Percentiles rank a stretch among this genome's conserved stretches.
Evolutionary conservation across 2,797 vertebrate genomes (phyloP).

Genomic region (Manis crassicaudata): DNA sequence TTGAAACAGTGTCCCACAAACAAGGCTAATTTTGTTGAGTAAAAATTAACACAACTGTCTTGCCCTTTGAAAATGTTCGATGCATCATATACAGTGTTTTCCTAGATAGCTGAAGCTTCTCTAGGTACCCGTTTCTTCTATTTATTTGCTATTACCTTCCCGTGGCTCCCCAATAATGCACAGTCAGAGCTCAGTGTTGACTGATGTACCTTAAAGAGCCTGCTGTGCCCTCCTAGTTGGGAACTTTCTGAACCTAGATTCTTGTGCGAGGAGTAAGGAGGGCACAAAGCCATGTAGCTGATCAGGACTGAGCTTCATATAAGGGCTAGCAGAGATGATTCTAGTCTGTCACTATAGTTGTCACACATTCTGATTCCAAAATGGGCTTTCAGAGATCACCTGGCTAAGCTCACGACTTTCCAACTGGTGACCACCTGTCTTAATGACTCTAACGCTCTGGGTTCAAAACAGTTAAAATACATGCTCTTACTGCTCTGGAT

Average conservation of each 20-base stretch:
- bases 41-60: not conserved
- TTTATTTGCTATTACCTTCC: slow-evolving; percentile 25
- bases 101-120: not conserved
- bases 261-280: slow-evolving; percentile 27
- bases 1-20: slow-evolving; percentile 39
- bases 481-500: slow-evolving; percentile 42
- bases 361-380: slow-evolving; percentile 51
- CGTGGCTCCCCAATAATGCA: not conserved
- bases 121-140: not conserved
- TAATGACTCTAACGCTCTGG: slow-evolving; percentile 41
- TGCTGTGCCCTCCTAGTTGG: not conserved
- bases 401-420: slow-evolving; percentile 50
- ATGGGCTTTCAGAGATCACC: slow-evolving; percentile 70
- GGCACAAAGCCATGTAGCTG: not conserved
- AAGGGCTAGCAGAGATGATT: slow-evolving; percentile 9
- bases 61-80: not conserved
- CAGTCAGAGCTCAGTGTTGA: slow-evolving; percentile 46
- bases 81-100: not conserved
- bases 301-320: not conserved
- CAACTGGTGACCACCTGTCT: slow-evolving; percentile 69
- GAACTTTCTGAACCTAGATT: slow-evolving; percentile 49
- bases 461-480: slow-evolving; percentile 44
- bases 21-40: slow-evolving; percentile 2
- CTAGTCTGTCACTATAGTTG: slow-evolving; percentile 15
- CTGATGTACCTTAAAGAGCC: slow-evolving; percentile 29